phyloP scores from a whole-genome alignment of 2,113 vertebrate species.

The Scartelaos histophorus region DNA sequence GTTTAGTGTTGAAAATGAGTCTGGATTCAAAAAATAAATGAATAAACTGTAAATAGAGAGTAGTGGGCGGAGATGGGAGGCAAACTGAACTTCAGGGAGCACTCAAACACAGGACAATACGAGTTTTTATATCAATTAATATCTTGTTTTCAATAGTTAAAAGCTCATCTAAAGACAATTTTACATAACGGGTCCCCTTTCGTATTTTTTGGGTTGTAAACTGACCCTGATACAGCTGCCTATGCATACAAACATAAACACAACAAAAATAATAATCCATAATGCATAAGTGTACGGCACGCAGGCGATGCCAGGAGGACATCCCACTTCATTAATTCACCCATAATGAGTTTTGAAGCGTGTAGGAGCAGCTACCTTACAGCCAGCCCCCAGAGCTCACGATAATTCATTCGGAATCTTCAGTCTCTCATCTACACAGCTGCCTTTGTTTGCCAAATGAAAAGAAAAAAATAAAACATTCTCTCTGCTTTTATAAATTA shows the following conservation, averaged over 20 bases:
- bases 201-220: background rate
- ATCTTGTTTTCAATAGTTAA: too few relatives aligned
- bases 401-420: conserved; percentile 74
- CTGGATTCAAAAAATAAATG: too few relatives aligned
- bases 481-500: background rate
- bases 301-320: conserved; percentile 67
- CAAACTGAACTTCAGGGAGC: too few relatives aligned
- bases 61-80: too few relatives aligned
- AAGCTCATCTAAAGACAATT: too few relatives aligned
- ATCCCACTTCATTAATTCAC: conserved; percentile 77
- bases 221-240: conserved; percentile 28
- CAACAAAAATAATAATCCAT: conserved; percentile 67
- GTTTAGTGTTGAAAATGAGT: background rate
- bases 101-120: too few relatives aligned
- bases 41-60: too few relatives aligned
- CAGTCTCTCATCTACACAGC: conserved; percentile 64
- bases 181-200: too few relatives aligned
- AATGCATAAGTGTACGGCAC: conserved; percentile 69
- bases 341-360: conserved; percentile 75
- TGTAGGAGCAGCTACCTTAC: conserved; percentile 70
- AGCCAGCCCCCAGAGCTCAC: conserved; percentile 62
- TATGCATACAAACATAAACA: conserved; percentile 32
- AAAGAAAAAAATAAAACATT: conserved; percentile 20
- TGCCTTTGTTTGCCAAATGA: conserved; percentile 64
- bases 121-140: too few relatives aligned